A percentile compares a stretch with the other conserved stretches of the same genome.
These are phyloP conservation scores for Bombus soroeensis DNA, from an alignment of 1,140 invertebrate species.

Conservation along the genomic window DNA sequence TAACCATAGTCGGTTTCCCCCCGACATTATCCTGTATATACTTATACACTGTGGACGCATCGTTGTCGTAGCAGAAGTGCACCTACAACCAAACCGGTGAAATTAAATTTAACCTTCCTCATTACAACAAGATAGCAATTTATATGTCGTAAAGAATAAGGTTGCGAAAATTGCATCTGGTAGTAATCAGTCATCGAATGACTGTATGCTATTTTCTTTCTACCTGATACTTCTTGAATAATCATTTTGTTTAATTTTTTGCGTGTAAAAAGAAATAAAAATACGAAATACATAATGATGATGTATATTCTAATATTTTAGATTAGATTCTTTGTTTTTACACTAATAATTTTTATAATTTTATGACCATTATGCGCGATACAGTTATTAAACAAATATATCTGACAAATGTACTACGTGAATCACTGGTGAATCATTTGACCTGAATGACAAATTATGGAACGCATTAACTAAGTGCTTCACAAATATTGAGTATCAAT, in stretches of 20 bases:
- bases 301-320: too few species aligned
- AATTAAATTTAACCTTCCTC: conserved; percentile 28
- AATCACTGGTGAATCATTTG: background rate
- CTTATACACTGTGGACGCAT: background rate
- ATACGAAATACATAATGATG: background rate
- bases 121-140: conserved; percentile 2
- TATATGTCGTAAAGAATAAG: conserved; percentile 19
- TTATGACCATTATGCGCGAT: background rate
- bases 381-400: background rate
- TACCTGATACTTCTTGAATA: background rate
- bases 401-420: background rate
- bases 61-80: background rate
- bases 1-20: conserved; percentile 21
- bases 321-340: background rate
- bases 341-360: background rate
- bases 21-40: background rate
- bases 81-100: background rate
- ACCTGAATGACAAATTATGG: background rate
- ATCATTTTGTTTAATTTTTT: background rate
- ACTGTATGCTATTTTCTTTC: background rate
- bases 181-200: conserved; percentile 3
- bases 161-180: conserved; percentile 31
- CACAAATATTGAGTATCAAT: background rate
- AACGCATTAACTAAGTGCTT: background rate
- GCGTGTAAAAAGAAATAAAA: background rate